Evolutionary conservation across 2,113 vertebrate genomes (phyloP), one percentile per base, ranked within the genome.

Genomic region (Daubentonia madagascariensis): DNA sequence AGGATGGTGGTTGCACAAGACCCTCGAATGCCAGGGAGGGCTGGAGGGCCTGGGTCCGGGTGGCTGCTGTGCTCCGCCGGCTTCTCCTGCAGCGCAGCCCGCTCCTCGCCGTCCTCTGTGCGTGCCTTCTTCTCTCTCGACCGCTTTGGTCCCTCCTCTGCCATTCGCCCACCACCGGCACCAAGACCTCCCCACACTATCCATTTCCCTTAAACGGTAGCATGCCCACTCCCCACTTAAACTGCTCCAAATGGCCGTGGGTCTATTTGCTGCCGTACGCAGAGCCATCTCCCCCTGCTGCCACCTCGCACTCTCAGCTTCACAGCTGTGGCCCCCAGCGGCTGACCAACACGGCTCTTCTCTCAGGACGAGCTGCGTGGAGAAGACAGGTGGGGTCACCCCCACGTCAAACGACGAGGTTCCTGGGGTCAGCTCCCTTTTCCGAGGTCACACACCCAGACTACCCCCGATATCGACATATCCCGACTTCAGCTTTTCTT

Each of bases 121-220:
- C 9, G 0, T 1, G 20, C 45, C n/a, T 25, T 28, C 17, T 6
- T 2, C 13, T 8, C 11, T 9, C 79, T 37, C 8, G 6, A 12
- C 32, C 32, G 32, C 50, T 72, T 45, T 18, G 5, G 8, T 68
- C 70, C 65, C 9, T 11, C 48, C 25, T 54, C 23, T 54, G 32
- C 67, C 23, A 4, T 17, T 6, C 48, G 35, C 8, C 18, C 61
- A 4, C 20, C 43, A 48, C 1, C 4, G 35, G 23, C 2, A 52
- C 14, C 65, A 30, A n/a, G 65, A 30, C 40, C 7, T 14, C 68
- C 20, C 50, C 30, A 45, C 4, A 20, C 52, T 10, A 12, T 16
- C 11, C 0, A n/a, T n/a, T 63, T 25, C 32, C 30, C 28, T 28
- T 43, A 9, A 59, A 10, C 3, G 7, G 20, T 2, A 48, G 37